These are phyloP conservation scores for Empidonax alnorum DNA, from an alignment of 2,113 vertebrate species.

Conservation along the genomic window DNA sequence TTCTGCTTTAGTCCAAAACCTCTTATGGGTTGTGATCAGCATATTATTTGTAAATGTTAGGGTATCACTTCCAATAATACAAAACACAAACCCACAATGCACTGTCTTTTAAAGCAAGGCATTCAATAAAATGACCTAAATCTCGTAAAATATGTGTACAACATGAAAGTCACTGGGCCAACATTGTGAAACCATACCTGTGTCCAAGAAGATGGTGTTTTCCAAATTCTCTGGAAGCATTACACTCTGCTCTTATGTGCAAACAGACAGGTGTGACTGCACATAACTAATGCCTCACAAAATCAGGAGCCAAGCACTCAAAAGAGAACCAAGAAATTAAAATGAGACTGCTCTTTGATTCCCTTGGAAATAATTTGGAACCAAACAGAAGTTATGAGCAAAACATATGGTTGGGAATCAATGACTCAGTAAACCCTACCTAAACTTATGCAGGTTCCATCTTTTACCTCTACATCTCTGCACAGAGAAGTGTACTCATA, in stretches of 20 bases:
- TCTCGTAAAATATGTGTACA: background rate
- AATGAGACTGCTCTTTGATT: background rate
- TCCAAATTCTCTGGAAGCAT: background rate
- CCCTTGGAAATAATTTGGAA: background rate
- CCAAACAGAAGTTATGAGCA: background rate
- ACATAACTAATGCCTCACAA: background rate
- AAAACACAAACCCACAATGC: background rate
- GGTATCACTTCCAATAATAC: background rate
- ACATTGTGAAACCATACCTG: background rate
- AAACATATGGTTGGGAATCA: background rate
- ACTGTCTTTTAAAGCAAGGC: background rate
- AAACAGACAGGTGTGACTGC: background rate
- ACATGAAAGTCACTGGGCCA: background rate
- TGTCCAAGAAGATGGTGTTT: background rate
- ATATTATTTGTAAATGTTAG: background rate
- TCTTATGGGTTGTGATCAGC: background rate
- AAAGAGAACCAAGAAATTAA: background rate
- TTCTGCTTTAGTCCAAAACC: background rate
- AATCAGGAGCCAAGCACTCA: background rate
- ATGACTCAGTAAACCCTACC: background rate
- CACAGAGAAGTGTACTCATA: background rate
- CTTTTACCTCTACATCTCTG: background rate
- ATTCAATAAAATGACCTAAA: background rate
- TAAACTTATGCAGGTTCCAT: background rate
- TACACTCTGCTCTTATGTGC: background rate